Percentiles rank a stretch among this genome's conserved stretches.
These are phyloP conservation scores for Notodonta ziczac DNA, from an alignment of 2,888 invertebrate species.

Conservation along the genomic window DNA sequence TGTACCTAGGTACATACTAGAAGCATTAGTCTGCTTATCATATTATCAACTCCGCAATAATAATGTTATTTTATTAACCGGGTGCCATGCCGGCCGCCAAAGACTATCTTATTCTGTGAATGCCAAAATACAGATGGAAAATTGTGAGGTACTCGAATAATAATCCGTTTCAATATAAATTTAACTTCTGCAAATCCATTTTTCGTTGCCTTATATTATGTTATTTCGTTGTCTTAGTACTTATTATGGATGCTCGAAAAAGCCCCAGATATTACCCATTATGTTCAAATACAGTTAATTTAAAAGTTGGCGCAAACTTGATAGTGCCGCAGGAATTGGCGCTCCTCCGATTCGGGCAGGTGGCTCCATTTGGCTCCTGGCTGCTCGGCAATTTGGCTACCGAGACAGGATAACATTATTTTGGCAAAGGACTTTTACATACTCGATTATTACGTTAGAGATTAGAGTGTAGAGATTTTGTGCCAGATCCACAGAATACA, in stretches of 20 bases:
- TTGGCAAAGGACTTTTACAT: conserved; percentile 42
- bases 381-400: conserved; percentile 57
- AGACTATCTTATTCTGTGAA: too few species aligned
- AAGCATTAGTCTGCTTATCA: too few species aligned
- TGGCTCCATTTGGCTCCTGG: conserved; percentile 60
- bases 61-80: too few species aligned
- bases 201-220: too few species aligned
- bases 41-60: too few species aligned
- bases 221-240: too few species aligned
- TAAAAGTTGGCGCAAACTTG: conserved; percentile 60
- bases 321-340: conserved; percentile 48
- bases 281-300: conserved; percentile 45
- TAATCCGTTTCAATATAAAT: too few species aligned
- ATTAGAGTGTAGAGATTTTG: not conserved
- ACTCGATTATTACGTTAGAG: not conserved
- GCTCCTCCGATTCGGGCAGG: conserved; percentile 52
- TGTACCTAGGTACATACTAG: too few species aligned
- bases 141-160: too few species aligned
- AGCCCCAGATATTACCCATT: conserved; percentile 17
- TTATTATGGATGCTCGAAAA: not conserved
- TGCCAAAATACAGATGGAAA: too few species aligned
- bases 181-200: too few species aligned
- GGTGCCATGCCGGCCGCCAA: too few species aligned
- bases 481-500: not conserved
- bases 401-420: conserved; percentile 42